A percentile compares a stretch with the other conserved stretches of the same genome.
phyloP scores from a whole-genome alignment of 1,140 invertebrate species.

The Psix sp. region DNA sequence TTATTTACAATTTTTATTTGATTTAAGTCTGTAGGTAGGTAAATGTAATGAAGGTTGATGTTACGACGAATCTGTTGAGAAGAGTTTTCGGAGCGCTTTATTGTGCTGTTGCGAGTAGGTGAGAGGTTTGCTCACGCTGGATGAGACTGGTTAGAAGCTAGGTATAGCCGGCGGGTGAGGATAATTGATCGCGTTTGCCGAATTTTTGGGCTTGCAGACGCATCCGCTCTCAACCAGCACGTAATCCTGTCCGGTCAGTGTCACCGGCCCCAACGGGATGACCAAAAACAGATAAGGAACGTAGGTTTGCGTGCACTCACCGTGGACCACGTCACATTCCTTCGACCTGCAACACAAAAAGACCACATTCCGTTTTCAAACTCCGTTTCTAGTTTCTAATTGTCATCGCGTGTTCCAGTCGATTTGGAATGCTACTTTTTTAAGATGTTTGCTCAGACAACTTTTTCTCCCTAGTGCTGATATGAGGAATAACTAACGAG shows the following conservation, averaged over 20 bases:
- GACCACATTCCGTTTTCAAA: constrained; percentile 31
- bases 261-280: constrained; percentile 92
- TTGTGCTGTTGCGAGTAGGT: too few relatives aligned
- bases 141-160: constrained; percentile 71
- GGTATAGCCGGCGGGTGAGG: constrained; percentile 66
- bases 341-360: constrained; percentile 81
- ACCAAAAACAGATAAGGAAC: constrained; percentile 94
- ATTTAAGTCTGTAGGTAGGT: too few relatives aligned
- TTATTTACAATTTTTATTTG: too few relatives aligned
- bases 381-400: constrained; percentile 27
- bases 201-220: constrained; percentile 90
- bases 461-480: too few relatives aligned
- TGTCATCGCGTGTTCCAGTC: constrained; percentile 24
- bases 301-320: constrained; percentile 93
- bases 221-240: constrained; percentile 94
- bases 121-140: too few relatives aligned
- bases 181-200: constrained; percentile 56
- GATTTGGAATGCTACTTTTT: background rate
- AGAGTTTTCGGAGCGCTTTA: too few relatives aligned
- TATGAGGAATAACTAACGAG: too few relatives aligned
- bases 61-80: too few relatives aligned
- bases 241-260: constrained; percentile 93
- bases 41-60: too few relatives aligned
- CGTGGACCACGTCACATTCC: constrained; percentile 91
- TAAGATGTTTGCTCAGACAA: constrained; percentile 1